These are phyloP conservation scores for Macrosiphum euphorbiae DNA, from an alignment of 2,888 invertebrate genomes.

Conservation along the genomic window DNA sequence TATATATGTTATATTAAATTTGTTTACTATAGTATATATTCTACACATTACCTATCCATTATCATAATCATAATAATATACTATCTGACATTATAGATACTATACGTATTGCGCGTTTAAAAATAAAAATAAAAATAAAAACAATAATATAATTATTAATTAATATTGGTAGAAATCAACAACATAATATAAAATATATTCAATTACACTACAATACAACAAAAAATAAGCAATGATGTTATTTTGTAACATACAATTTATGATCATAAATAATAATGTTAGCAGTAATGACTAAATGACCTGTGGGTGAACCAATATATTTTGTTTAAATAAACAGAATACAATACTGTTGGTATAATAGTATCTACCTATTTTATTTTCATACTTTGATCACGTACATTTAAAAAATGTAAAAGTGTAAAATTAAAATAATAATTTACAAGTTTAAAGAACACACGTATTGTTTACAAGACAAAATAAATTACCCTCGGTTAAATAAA, in stretches of 20 bases:
- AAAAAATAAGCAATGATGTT: conserved; percentile 27
- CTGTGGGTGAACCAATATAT: not conserved
- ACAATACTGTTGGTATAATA: conserved; percentile 6
- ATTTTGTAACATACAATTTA: conserved; percentile 29
- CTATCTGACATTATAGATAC: too few species aligned
- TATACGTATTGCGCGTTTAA: not conserved
- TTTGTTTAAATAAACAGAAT: conserved; percentile 24
- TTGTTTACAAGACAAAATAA: conserved; percentile 42
- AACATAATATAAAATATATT: conserved; percentile 11
- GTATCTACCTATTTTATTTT: conserved; percentile 20
- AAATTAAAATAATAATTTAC: conserved; percentile 36
- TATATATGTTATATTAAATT: too few species aligned
- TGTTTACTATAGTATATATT: too few species aligned
- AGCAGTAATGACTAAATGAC: conserved; percentile 2
- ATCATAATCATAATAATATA: not conserved
- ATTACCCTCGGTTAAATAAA: conserved; percentile 20
- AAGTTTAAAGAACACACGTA: conserved; percentile 48
- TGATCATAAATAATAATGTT: conserved; percentile 43
- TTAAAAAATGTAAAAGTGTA: conserved; percentile 28
- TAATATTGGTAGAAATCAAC: not conserved
- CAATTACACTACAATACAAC: not conserved
- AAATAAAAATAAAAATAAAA: not conserved
- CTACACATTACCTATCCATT: too few species aligned
- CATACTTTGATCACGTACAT: conserved; percentile 40
- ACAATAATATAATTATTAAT: not conserved